Percentiles rank a stretch among this genome's conserved stretches.
Conservation (phyloP, 2,797 vertebrate genomes). For the Halcyon chelicuti region DNA sequence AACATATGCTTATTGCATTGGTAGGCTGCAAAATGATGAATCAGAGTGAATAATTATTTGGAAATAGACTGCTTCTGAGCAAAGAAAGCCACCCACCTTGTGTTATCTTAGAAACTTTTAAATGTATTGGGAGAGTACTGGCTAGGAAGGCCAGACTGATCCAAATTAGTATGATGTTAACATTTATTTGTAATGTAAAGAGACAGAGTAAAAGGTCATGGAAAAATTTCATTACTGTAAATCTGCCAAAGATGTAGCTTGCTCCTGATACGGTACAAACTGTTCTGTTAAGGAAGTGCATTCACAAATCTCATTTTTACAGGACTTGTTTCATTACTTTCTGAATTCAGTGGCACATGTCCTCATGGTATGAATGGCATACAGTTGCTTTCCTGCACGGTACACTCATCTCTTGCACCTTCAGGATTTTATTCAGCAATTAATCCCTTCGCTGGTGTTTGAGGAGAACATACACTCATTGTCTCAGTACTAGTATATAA, state of each 20-base stretch:
- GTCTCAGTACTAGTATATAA: not conserved
- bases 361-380: not conserved
- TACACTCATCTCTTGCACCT: not conserved
- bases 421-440: not conserved
- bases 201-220: slow-evolving; percentile 54
- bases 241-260: not conserved
- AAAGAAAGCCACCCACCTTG: slow-evolving; percentile 19
- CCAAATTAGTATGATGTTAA: slow-evolving; percentile 61
- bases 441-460: not conserved
- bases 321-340: not conserved
- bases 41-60: slow-evolving; percentile 55
- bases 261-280: not conserved
- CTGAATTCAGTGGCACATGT: not conserved
- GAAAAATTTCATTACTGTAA: slow-evolving; percentile 52
- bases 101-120: slow-evolving; percentile 39
- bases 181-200: slow-evolving; percentile 62
- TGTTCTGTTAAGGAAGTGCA: not conserved
- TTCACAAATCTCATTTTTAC: slow-evolving; percentile 2
- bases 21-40: slow-evolving; percentile 42
- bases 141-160: slow-evolving; percentile 46
- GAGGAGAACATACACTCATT: not conserved
- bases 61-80: slow-evolving; percentile 44
- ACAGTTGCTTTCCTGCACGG: not conserved
- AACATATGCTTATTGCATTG: slow-evolving; percentile 1
- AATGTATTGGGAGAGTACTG: slow-evolving; percentile 24